phyloP scores from a whole-genome alignment of 2,797 vertebrate genomes.

The Lithobates sylvaticus region DNA sequence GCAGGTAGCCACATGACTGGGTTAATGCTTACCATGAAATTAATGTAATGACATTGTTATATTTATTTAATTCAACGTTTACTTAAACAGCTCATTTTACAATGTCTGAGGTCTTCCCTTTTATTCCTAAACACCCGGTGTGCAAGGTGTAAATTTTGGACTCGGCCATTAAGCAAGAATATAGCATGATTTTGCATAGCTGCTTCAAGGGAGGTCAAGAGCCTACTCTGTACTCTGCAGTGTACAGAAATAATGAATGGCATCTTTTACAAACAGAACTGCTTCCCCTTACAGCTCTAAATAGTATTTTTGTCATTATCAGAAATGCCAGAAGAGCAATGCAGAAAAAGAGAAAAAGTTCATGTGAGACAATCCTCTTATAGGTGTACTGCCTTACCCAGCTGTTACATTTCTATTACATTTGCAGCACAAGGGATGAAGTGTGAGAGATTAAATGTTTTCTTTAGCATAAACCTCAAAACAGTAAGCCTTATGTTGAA shows the following conservation, averaged over 20 bases:
- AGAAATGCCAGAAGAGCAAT: neutral
- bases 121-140: neutral
- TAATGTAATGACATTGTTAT: neutral
- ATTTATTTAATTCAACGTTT: neutral
- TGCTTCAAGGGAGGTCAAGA: constrained; percentile 19
- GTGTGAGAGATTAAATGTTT: neutral
- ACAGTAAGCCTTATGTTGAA: too few relatives aligned
- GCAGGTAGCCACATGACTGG: neutral
- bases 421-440: neutral
- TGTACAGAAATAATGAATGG: constrained; percentile 27
- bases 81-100: neutral
- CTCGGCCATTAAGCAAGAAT: neutral
- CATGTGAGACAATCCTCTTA: neutral
- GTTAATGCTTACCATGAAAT: neutral
- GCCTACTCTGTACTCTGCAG: neutral
- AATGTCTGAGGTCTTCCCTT: neutral
- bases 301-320: constrained; percentile 12
- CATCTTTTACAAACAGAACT: neutral
- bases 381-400: neutral
- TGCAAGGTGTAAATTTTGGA: neutral
- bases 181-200: constrained; percentile 21
- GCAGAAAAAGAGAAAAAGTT: neutral
- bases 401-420: neutral
- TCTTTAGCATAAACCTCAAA: too few relatives aligned
- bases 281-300: constrained; percentile 10